These are phyloP conservation scores for Nothura maculosa DNA, from an alignment of 2,797 vertebrate genomes.

Conservation along the genomic window DNA sequence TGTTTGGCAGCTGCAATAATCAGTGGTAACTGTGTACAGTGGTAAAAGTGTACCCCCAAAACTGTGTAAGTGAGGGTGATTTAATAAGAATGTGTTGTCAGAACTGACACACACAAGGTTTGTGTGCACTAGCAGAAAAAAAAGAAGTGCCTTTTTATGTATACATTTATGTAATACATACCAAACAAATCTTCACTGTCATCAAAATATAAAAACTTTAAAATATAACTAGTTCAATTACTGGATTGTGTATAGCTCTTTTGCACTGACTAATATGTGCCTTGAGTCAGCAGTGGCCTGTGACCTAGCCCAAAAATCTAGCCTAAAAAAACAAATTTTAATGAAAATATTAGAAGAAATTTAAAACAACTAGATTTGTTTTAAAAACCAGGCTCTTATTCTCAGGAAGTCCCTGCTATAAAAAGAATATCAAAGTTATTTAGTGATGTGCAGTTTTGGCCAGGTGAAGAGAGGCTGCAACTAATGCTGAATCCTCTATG, in stretches of 20 bases:
- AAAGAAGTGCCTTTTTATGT: neutral
- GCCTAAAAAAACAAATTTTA: no score
- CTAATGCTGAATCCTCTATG: neutral
- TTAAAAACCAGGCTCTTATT: neutral
- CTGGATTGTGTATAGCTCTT: neutral
- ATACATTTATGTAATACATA: neutral
- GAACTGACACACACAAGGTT: neutral
- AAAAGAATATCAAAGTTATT: neutral
- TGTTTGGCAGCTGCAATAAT: neutral
- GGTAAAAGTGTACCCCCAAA: neutral
- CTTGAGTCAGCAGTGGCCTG: neutral
- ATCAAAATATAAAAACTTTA: no score
- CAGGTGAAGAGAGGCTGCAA: neutral
- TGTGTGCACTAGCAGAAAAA: neutral
- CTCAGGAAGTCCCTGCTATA: neutral
- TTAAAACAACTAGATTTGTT: no score
- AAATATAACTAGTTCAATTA: neutral
- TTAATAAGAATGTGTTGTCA: neutral
- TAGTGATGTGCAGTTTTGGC: neutral
- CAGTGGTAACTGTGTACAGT: neutral
- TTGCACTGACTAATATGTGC: neutral
- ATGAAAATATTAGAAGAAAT: no score
- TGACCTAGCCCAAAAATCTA: neutral
- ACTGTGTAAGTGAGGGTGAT: neutral
- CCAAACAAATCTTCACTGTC: no score